Evolutionary conservation across 2,888 invertebrate genomes (phyloP).

Genomic region (Byasa hedistus): DNA sequence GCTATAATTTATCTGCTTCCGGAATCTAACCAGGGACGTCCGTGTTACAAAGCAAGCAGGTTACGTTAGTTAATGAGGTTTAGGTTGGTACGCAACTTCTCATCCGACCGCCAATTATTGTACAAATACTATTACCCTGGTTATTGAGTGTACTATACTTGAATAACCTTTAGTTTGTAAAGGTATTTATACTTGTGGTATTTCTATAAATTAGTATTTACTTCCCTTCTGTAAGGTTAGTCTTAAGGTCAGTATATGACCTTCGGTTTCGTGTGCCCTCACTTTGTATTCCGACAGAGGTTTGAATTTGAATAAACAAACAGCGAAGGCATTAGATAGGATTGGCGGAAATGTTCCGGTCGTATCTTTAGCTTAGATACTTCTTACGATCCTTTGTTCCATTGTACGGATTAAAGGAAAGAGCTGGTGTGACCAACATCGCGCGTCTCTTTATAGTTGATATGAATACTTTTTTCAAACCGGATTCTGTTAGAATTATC

Average conservation of each 20-base stretch:
- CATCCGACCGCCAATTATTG: too few relatives aligned
- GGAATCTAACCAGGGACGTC: too few relatives aligned
- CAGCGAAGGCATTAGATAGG: slow-evolving; percentile 16
- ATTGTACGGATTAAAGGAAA: slow-evolving; percentile 9
- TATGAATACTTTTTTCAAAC: neutral
- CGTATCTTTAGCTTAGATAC: slow-evolving; percentile 17
- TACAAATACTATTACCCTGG: too few relatives aligned
- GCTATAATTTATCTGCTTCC: too few relatives aligned
- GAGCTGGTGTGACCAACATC: neutral
- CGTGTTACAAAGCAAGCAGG: too few relatives aligned
- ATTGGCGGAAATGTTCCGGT: slow-evolving; percentile 25
- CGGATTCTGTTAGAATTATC: too few relatives aligned
- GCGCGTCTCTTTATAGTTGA: neutral
- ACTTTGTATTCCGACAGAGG: slow-evolving; percentile 9
- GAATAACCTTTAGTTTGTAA: too few relatives aligned
- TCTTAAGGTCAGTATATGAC: slow-evolving; percentile 14
- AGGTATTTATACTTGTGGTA: neutral
- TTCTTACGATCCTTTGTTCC: slow-evolving; percentile 26
- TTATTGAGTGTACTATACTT: too few relatives aligned
- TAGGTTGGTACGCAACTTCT: too few relatives aligned
- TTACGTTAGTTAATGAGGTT: too few relatives aligned
- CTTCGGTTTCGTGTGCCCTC: slow-evolving; percentile 9
- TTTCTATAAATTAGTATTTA: slow-evolving; percentile 1
- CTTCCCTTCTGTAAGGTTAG: neutral
- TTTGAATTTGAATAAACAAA: slow-evolving; percentile 20